Percentiles rank a stretch among this genome's conserved stretches.
Conservation (phyloP, 2,888 invertebrate species). For the Xylocampa areola region DNA sequence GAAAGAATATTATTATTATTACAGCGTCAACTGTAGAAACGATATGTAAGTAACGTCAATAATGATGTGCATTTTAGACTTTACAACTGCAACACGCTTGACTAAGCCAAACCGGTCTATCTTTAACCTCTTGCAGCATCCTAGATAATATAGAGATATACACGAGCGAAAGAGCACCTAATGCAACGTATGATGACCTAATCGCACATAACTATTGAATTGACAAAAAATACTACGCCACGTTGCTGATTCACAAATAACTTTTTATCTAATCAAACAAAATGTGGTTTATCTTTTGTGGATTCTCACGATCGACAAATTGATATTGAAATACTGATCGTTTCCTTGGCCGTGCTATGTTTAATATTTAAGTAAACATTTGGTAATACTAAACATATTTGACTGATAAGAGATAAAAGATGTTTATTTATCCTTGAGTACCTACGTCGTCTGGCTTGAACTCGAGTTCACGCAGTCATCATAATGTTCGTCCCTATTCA, state of each 20-base stretch:
- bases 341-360: constrained; percentile 55
- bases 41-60: constrained; percentile 59
- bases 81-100: constrained; percentile 51
- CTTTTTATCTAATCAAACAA: constrained; percentile 67
- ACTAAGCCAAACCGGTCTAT: constrained; percentile 66
- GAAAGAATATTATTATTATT: constrained; percentile 28
- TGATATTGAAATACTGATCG: constrained; percentile 54
- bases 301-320: constrained; percentile 70
- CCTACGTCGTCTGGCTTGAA: constrained; percentile 42
- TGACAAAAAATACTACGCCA: constrained; percentile 30
- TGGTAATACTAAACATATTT: constrained; percentile 38
- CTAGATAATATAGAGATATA: constrained; percentile 54
- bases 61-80: constrained; percentile 56
- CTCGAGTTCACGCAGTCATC: constrained; percentile 46
- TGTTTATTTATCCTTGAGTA: constrained; percentile 19
- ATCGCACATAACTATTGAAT: constrained; percentile 27
- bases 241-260: constrained; percentile 34
- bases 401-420: constrained; percentile 51
- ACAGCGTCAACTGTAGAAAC: constrained; percentile 18
- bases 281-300: constrained; percentile 62
- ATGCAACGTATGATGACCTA: constrained; percentile 33
- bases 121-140: constrained; percentile 72
- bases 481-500: constrained; percentile 34
- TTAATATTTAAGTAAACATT: constrained; percentile 37
- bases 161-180: constrained; percentile 39